These are phyloP conservation scores for Oophaga sylvatica DNA, from an alignment of 2,797 vertebrate genomes.

Conservation along the genomic window DNA sequence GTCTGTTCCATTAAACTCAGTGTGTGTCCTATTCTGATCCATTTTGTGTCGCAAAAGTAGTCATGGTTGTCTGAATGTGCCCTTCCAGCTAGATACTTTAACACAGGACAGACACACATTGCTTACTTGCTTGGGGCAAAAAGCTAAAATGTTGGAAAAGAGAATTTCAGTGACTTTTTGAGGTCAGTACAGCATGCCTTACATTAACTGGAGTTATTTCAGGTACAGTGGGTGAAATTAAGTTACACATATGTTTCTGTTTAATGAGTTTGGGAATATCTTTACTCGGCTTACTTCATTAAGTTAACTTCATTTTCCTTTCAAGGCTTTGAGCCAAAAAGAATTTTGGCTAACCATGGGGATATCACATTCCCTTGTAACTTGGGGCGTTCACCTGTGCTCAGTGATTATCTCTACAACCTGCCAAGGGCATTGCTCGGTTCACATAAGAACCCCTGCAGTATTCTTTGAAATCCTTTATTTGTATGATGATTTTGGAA, in stretches of 20 bases:
- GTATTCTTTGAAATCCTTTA: not conserved
- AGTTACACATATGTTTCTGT: constrained; percentile 54
- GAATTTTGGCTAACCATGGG: constrained; percentile 35
- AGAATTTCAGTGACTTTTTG: not conserved
- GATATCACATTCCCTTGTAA: constrained; percentile 34
- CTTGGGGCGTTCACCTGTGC: constrained; percentile 41
- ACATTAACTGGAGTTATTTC: constrained; percentile 38
- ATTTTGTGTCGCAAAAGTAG: too few species aligned
- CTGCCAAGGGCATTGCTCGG: not conserved
- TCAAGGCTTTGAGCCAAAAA: constrained; percentile 32
- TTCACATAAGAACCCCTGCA: not conserved
- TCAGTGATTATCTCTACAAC: constrained; percentile 26
- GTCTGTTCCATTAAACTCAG: too few species aligned
- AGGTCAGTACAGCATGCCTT: constrained; percentile 23
- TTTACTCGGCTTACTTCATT: constrained; percentile 48
- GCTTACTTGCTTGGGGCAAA: not conserved
- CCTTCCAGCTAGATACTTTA: not conserved
- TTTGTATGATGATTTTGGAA: constrained; percentile 4
- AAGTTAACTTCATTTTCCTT: constrained; percentile 49
- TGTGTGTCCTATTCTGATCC: too few species aligned
- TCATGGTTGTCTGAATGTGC: too few species aligned
- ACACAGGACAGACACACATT: not conserved
- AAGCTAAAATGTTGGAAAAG: not conserved
- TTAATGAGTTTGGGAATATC: constrained; percentile 49
- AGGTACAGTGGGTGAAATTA: constrained; percentile 41